A percentile compares a stretch with the other conserved stretches of the same genome.
These are phyloP conservation scores for Myotis yumanensis DNA, from an alignment of 2,113 vertebrate species.

Conservation along the genomic window DNA sequence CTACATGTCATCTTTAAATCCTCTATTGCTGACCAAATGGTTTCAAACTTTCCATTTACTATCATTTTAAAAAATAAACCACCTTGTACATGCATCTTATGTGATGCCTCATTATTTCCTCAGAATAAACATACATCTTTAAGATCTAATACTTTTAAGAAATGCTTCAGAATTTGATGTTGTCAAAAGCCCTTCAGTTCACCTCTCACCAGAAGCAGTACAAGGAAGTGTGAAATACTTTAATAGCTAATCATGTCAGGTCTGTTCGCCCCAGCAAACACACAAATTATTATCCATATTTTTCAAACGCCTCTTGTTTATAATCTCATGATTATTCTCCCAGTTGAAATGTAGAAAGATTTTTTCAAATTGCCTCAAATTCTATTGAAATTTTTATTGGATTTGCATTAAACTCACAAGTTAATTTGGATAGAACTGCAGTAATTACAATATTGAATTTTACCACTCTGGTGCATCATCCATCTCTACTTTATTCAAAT, in stretches of 20 bases:
- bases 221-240: background rate
- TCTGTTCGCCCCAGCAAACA: background rate
- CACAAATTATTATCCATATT: background rate
- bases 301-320: conserved; percentile 12
- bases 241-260: background rate
- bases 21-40: background rate
- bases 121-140: background rate
- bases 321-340: conserved; percentile 31
- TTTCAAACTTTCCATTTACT: background rate
- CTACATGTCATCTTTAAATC: background rate
- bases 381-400: conserved; percentile 17
- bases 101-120: conserved; percentile 17
- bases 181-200: background rate
- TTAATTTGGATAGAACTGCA: conserved; percentile 38
- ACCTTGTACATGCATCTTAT: background rate
- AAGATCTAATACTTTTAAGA: background rate
- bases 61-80: background rate
- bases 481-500: background rate
- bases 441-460: background rate
- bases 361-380: conserved; percentile 49
- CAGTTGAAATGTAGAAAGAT: background rate
- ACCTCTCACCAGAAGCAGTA: background rate
- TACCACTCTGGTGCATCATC: background rate
- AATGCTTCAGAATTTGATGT: background rate
- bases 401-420: conserved; percentile 34